These are phyloP conservation scores for Brassicogethes aeneus DNA, from an alignment of 2,888 invertebrate genomes.

Conservation along the genomic window DNA sequence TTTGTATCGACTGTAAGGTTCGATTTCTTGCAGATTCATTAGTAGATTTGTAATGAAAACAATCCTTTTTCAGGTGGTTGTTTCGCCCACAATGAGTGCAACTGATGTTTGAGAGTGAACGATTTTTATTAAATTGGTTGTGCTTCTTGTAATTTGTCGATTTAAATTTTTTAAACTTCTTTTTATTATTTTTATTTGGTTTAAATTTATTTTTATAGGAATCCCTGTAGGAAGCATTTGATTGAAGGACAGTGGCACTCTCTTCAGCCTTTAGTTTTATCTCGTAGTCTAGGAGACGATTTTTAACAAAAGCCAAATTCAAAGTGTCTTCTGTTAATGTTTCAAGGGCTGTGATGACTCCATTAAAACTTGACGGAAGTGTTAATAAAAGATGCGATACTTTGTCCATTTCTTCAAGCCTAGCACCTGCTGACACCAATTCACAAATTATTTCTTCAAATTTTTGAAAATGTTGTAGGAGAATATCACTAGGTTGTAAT, in stretches of 20 bases:
- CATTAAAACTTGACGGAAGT: slow-evolving; percentile 30
- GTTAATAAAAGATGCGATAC: slow-evolving; percentile 31
- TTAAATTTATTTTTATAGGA: no score
- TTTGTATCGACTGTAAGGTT: slow-evolving; percentile 8
- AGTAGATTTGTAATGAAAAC: slow-evolving; percentile 22
- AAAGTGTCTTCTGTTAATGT: slow-evolving; percentile 28
- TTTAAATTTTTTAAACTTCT: not conserved
- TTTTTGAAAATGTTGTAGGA: slow-evolving; percentile 23
- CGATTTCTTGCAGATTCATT: slow-evolving; percentile 13
- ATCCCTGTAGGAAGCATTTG: not conserved
- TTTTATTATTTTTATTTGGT: no score
- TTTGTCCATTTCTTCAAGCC: no score
- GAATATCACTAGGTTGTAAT: slow-evolving; percentile 12
- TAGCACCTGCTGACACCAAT: slow-evolving; percentile 26
- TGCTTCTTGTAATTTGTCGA: not conserved
- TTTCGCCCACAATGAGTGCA: slow-evolving; percentile 6
- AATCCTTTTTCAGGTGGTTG: slow-evolving; percentile 12
- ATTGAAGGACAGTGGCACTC: slow-evolving; percentile 1
- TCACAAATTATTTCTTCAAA: slow-evolving; percentile 33
- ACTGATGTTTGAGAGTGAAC: slow-evolving; percentile 11
- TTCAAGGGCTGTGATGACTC: slow-evolving; percentile 33
- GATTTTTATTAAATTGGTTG: not conserved
- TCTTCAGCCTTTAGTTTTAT: slow-evolving; percentile 9
- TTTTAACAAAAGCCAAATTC: slow-evolving; percentile 31
- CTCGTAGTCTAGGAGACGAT: slow-evolving; percentile 16